Evolutionary conservation across 2,113 vertebrate genomes (phyloP).

Genomic region (Gymnarchus niloticus): DNA sequence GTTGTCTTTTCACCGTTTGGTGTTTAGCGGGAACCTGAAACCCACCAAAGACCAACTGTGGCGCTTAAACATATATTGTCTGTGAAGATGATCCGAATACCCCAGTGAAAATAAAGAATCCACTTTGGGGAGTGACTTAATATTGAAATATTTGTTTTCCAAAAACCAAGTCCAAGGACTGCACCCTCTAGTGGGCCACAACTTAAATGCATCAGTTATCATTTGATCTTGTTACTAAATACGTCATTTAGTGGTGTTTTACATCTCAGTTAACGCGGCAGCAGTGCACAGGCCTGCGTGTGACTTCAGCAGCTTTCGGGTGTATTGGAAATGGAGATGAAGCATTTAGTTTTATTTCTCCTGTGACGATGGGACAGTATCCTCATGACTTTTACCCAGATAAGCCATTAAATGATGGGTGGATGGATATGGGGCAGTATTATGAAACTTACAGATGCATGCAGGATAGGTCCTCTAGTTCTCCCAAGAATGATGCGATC

Average conservation of each 20-base stretch:
- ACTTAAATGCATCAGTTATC: neutral
- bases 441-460: neutral
- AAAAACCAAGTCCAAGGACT: neutral
- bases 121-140: neutral
- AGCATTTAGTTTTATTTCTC: neutral
- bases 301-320: neutral
- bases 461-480: no score
- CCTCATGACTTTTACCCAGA: no score
- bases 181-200: constrained; percentile 7
- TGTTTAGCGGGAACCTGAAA: constrained; percentile 39
- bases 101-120: constrained; percentile 27
- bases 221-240: neutral
- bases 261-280: no score
- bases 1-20: constrained; percentile 46
- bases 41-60: constrained; percentile 21
- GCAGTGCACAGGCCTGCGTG: neutral
- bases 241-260: neutral
- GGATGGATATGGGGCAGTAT: neutral
- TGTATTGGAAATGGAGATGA: neutral
- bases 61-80: constrained; percentile 41
- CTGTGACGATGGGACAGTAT: no score
- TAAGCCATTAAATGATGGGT: no score
- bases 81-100: constrained; percentile 37
- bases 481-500: no score
- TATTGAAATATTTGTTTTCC: neutral